Conservation (phyloP, 2,888 invertebrate species). For the Metopia argyrocephala region DNA sequence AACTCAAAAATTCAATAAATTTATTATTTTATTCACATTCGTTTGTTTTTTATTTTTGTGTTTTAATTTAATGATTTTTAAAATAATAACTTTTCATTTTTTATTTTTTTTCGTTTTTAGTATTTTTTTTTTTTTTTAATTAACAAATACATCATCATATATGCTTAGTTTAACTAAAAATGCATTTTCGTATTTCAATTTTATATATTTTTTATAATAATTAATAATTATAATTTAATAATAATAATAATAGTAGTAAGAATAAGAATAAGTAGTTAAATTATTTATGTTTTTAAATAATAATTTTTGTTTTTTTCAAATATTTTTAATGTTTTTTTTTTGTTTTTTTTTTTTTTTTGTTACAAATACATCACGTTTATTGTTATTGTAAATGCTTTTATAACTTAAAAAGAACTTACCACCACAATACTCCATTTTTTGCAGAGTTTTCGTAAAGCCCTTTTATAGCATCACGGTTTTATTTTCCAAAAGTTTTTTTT, state of each 20-base stretch:
- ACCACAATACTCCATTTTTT: slow-evolving; percentile 77
- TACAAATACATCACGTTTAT: slow-evolving; percentile 62
- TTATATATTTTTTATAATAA: slow-evolving; percentile 16
- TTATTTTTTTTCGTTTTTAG: not conserved
- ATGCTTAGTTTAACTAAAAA: slow-evolving; percentile 65
- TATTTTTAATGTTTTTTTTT: slow-evolving; percentile 22
- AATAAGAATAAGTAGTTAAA: slow-evolving; percentile 19
- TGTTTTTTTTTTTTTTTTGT: slow-evolving; percentile 44
- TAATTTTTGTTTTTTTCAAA: slow-evolving; percentile 25
- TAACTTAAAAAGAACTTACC: slow-evolving; percentile 72
- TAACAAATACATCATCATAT: slow-evolving; percentile 58
- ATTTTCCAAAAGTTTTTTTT: slow-evolving; percentile 78
- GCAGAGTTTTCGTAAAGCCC: slow-evolving; percentile 71
- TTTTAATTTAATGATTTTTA: slow-evolving; percentile 16
- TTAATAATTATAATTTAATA: slow-evolving; percentile 2
- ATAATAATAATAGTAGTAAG: slow-evolving; percentile 26
- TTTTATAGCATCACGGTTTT: slow-evolving; percentile 78
- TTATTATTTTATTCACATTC: slow-evolving; percentile 45
- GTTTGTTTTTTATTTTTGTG: slow-evolving; percentile 25
- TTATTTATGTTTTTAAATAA: slow-evolving; percentile 28
- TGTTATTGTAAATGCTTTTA: slow-evolving; percentile 55
- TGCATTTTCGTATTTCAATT: slow-evolving; percentile 47
- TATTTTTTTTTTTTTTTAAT: slow-evolving; percentile 33
- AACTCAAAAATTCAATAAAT: slow-evolving; percentile 64
- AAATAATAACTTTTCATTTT: not conserved